A percentile compares a stretch with the other conserved stretches of the same genome.
Evolutionary conservation across 2,888 invertebrate species (phyloP).

Genomic region (Mellilla xanthometata): DNA sequence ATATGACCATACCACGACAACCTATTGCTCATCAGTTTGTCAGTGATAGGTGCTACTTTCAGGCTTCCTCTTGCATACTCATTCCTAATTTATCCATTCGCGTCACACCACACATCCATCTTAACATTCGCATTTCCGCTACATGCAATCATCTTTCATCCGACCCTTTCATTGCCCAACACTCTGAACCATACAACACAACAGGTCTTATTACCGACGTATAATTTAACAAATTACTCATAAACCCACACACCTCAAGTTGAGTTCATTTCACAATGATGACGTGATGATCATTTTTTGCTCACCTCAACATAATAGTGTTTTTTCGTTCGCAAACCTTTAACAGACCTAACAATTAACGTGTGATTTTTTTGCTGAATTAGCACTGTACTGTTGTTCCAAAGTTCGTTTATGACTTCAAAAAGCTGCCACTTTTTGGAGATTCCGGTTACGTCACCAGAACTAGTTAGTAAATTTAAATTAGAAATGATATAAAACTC

Average conservation of each 20-base stretch:
- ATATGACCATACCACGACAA: too few species aligned
- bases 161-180: too few species aligned
- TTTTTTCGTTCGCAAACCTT: slow-evolving; percentile 10
- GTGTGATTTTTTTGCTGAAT: slow-evolving; percentile 13
- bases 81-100: too few species aligned
- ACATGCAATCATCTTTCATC: too few species aligned
- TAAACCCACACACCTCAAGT: not conserved
- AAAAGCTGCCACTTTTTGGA: not conserved
- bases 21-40: too few species aligned
- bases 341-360: slow-evolving; percentile 13
- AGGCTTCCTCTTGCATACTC: too few species aligned
- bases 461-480: not conserved
- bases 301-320: slow-evolving; percentile 2
- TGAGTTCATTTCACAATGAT: slow-evolving; percentile 13
- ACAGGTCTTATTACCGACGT: not conserved
- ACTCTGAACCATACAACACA: not conserved
- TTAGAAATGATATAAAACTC: not conserved
- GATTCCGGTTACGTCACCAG: slow-evolving; percentile 4
- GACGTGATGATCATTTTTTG: slow-evolving; percentile 16
- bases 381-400: slow-evolving; percentile 4
- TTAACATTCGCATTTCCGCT: too few species aligned
- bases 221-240: slow-evolving; percentile 2
- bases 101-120: too few species aligned
- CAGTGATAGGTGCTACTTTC: too few species aligned
- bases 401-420: not conserved